Evolutionary conservation across 1,140 invertebrate genomes (phyloP), one percentile per base, ranked within the genome.

Genomic region (Formica selysi): DNA sequence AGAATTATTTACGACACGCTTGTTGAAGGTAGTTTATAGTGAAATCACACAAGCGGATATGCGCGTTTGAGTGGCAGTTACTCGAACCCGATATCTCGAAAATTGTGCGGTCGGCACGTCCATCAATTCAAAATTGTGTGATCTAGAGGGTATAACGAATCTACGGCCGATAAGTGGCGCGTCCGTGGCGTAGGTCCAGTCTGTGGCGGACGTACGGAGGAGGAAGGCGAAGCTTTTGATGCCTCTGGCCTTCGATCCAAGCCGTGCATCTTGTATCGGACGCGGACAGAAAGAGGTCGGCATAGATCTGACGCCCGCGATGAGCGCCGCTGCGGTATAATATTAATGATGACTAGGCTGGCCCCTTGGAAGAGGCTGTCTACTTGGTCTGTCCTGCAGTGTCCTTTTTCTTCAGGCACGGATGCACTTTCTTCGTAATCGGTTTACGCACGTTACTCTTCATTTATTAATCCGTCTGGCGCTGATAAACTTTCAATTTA

Each of bases 281-380:
- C 74, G 74, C 76, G 86, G 86, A 91, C 86, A 85, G 88, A 92
- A 91, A 92, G 92, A 93, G 92, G 91, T 92, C 92, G 92, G 93
- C 93, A 91, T 92, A 93, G 93, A 93, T 93, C 92, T 93, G 93
- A 93, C 90, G 92, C 79, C 79, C 79, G 79, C 88, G 92, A 91
- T 89, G 91, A 91, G 89, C 92, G 90, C 90, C 89, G 88, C 90
- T 87, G 91, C 76, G 87, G 89, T 91, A 89, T 92, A 93, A 93
- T 93, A 93, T 93, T 93, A 93, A 93, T 93, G 93, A 93, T 93
- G 90, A 92, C 88, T 92, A 76, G 48, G 92, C 84, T 87, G 65
- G 76, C 76, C 81, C 85, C 87, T 87, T 78, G 86, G 74, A 76
- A 76, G 32, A 79, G 80, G 76, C 90, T 87, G 86, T 87, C 87